phyloP scores from a whole-genome alignment of 1,140 invertebrate genomes.

The Aleiodes sp. region DNA sequence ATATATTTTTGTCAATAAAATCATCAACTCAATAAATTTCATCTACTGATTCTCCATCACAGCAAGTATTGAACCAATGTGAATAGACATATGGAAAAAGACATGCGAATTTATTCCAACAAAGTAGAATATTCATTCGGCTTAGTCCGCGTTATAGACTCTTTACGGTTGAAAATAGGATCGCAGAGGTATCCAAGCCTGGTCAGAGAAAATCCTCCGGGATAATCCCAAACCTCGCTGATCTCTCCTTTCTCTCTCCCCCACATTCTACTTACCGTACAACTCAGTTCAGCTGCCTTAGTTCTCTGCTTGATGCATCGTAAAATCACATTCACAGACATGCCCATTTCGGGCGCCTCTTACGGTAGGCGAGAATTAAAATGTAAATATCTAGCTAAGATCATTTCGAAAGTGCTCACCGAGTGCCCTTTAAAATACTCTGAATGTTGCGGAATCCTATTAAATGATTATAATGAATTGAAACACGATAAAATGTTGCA shows the following conservation, averaged over 20 bases:
- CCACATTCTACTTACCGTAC: neutral
- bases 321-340: conserved; percentile 37
- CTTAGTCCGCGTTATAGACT: conserved; percentile 37
- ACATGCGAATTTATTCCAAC: conserved; percentile 20
- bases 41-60: neutral
- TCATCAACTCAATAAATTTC: neutral
- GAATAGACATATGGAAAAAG: neutral
- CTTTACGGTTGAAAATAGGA: conserved; percentile 44
- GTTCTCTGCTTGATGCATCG: conserved; percentile 12
- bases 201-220: conserved; percentile 37
- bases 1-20: no score
- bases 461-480: no score
- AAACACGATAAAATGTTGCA: no score
- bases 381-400: no score
- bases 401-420: no score
- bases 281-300: neutral
- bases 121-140: conserved; percentile 44
- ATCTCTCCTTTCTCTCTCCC: conserved; percentile 32
- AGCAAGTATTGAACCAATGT: neutral
- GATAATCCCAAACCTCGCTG: conserved; percentile 43
- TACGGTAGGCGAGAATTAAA: no score
- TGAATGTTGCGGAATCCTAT: no score
- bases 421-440: no score
- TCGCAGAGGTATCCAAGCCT: conserved; percentile 33
- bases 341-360: neutral